Conservation (phyloP, 1,140 invertebrate species). For the Odontomachus brunneus region DNA sequence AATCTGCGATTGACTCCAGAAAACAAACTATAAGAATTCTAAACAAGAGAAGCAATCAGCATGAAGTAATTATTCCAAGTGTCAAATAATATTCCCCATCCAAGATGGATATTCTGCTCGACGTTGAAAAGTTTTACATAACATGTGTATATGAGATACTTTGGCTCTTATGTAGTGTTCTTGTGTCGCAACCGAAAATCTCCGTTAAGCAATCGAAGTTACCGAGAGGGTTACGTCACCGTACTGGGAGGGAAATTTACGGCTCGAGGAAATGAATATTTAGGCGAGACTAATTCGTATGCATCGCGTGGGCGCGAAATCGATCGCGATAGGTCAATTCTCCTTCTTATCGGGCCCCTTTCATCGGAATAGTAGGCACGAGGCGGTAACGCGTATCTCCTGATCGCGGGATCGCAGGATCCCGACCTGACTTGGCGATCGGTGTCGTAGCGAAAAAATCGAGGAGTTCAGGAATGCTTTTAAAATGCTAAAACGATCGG, state of each 20-base stretch:
- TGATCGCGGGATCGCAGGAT: conserved; percentile 63
- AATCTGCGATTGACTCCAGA: not conserved
- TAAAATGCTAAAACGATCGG: conserved; percentile 75
- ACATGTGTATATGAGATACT: no score
- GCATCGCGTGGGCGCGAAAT: conserved; percentile 66
- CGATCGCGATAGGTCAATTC: conserved; percentile 60
- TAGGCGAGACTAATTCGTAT: conserved; percentile 23
- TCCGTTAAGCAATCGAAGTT: not conserved
- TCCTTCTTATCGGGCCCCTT: conserved; percentile 64
- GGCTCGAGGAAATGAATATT: conserved; percentile 8
- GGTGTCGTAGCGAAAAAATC: conserved; percentile 55
- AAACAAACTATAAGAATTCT: conserved; percentile 36
- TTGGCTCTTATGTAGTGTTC: not conserved
- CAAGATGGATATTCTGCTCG: not conserved
- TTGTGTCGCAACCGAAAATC: not conserved
- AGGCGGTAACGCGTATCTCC: conserved; percentile 45
- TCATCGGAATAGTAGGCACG: conserved; percentile 63
- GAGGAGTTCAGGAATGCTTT: conserved; percentile 70
- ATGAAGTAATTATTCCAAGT: no score
- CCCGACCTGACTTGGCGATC: conserved; percentile 56
- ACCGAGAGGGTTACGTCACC: no score
- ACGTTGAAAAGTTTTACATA: no score
- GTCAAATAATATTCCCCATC: conserved; percentile 6
- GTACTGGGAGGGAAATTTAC: not conserved
- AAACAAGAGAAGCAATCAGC: not conserved